Base-by-base conservation (phyloP, 1,140 invertebrate genomes). In the Macrobrachium rosenbergii region DNA sequence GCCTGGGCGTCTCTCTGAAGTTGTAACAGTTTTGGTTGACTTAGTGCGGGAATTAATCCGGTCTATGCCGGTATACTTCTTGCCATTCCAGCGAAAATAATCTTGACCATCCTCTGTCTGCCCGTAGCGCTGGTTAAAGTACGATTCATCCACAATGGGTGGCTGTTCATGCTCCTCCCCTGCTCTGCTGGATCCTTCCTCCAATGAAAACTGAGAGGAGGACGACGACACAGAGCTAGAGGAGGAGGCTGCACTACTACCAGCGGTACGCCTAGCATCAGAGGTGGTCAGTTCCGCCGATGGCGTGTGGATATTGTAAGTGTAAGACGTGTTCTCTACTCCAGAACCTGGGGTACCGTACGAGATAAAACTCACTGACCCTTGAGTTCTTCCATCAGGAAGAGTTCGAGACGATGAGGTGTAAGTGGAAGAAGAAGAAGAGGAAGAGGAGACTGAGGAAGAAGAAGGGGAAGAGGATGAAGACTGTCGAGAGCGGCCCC, bases 1-100 rank as follows among this genome's bases (percentile, higher is more conserved):
- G 45, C 84, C 84, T 60, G 84, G 84, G 16, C 73, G 72, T 62
- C 76, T 82, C 28, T 82, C 60, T 59, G 72, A 78, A 45, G 77
- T 73, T 58, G 78, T 89, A 16, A 78, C 72, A 23, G 88, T 89
- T 58, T 86, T 81, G 12, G 69, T 82, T 59, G 88, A 85, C 58
- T 88, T 81, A 28, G 82, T 59, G 11, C 64, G 83, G 19, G 84
- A 82, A 14, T 72, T 11, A 2, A 58, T 69, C 6, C 69, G 77
- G 19, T 72, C 37, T 23, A 76, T 80, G 45, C 64, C 63, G 17
- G 79, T 82, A 45, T 75, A 76, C 63, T 84, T 77, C 10, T 59
- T n/a, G 23, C 88, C 79, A 63, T 87, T 89, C 88, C 83, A 89
- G 10, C 72, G 59, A 58, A 83, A 78, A 63, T 43, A 78, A n/a